These are phyloP conservation scores for Otus sunia DNA, from an alignment of 2,113 vertebrate species.

Conservation along the genomic window DNA sequence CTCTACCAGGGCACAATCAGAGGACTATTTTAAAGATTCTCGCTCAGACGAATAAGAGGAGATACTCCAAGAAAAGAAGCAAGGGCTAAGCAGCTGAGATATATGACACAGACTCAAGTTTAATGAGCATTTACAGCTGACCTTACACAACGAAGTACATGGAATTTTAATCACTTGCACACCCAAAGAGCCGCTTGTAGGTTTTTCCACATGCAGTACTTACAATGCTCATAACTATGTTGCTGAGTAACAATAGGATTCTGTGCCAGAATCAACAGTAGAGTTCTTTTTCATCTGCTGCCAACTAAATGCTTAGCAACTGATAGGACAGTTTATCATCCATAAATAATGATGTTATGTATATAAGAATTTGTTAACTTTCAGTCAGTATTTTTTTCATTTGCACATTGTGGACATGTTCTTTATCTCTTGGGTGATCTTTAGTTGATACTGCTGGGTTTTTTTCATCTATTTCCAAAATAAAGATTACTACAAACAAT, in stretches of 20 bases:
- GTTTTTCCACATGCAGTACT: constrained; percentile 18
- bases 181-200: not conserved
- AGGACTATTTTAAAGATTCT: not conserved
- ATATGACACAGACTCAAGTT: not conserved
- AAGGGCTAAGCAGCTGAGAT: not conserved
- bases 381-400: constrained; percentile 13
- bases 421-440: constrained; percentile 24
- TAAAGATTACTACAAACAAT: constrained; percentile 1
- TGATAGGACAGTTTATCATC: constrained; percentile 2
- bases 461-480: constrained; percentile 46
- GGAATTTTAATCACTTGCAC: constrained; percentile 43
- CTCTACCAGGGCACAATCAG: not conserved
- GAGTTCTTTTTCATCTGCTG: constrained; percentile 30
- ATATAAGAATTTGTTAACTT: constrained; percentile 44
- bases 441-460: not conserved
- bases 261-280: constrained; percentile 46
- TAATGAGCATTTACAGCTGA: constrained; percentile 29
- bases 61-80: not conserved
- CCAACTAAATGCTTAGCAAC: constrained; percentile 35
- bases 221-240: constrained; percentile 1
- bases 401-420: not conserved
- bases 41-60: not conserved
- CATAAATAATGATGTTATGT: constrained; percentile 25
- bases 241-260: constrained; percentile 25
- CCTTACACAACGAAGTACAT: not conserved